Evolutionary conservation across 2,888 invertebrate genomes (phyloP).

Genomic region (Drosophila mercatorum): DNA sequence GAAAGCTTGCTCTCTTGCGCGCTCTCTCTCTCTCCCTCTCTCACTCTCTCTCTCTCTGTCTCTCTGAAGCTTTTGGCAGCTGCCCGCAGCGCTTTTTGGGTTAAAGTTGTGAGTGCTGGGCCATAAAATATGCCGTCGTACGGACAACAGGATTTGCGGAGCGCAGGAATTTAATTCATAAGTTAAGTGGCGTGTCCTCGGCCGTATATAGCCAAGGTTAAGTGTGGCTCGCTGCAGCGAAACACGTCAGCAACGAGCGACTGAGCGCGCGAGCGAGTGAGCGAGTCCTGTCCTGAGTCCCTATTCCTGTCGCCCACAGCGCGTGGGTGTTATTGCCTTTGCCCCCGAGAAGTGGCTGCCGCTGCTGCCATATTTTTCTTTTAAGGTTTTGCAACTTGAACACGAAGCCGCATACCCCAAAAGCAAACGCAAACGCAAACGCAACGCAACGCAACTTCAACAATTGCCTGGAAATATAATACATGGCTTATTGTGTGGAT

Average conservation of each 20-base stretch:
- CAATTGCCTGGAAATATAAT: constrained; percentile 62
- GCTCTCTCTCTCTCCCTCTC: background rate
- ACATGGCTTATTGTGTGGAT: constrained; percentile 42
- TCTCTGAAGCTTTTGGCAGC: constrained; percentile 14
- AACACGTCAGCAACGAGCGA: constrained; percentile 54
- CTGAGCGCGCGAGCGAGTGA: background rate
- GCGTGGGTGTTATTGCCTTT: constrained; percentile 26
- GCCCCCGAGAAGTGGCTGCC: constrained; percentile 18
- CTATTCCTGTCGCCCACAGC: constrained; percentile 21
- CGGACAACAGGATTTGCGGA: constrained; percentile 47
- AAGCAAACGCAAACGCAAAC: too few relatives aligned
- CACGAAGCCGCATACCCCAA: constrained; percentile 46
- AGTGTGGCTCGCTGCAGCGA: constrained; percentile 50
- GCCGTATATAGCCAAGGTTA: constrained; percentile 74
- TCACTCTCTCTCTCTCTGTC: too few relatives aligned
- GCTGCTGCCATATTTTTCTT: constrained; percentile 35
- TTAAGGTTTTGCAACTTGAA: constrained; percentile 56
- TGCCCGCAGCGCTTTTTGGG: constrained; percentile 49
- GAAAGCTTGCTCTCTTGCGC: constrained; percentile 28
- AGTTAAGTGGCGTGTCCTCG: constrained; percentile 76
- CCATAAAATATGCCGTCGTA: constrained; percentile 46
- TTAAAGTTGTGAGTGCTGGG: constrained; percentile 53
- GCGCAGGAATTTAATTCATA: constrained; percentile 73
- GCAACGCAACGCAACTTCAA: constrained; percentile 30
- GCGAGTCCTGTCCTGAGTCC: background rate